phyloP scores from a whole-genome alignment of 2,797 vertebrate genomes.

The Gephyroberyx darwinii region DNA sequence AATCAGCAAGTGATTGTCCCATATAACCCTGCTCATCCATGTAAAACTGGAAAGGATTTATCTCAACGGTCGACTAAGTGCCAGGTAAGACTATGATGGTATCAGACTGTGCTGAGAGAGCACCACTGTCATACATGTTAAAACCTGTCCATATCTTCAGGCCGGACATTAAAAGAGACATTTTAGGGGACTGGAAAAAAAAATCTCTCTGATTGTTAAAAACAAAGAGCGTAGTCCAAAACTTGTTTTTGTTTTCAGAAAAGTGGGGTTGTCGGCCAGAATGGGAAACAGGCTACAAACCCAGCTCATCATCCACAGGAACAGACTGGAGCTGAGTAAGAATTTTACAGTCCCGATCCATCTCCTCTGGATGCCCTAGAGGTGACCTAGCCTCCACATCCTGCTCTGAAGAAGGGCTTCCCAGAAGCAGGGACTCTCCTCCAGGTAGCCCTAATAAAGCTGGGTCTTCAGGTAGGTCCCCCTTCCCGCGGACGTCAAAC shows the following conservation, averaged over 20 bases:
- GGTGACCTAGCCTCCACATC: conserved; percentile 73
- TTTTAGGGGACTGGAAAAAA: neutral
- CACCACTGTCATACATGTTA: conserved; percentile 4
- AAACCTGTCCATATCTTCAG: conserved; percentile 12
- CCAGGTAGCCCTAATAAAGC: conserved; percentile 83
- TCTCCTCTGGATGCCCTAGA: conserved; percentile 82
- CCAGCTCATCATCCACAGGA: conserved; percentile 88
- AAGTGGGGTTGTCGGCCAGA: neutral
- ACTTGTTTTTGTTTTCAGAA: conserved; percentile 28
- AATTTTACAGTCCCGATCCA: conserved; percentile 85
- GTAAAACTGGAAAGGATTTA: conserved; percentile 32
- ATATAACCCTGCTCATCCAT: neutral
- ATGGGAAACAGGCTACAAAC: conserved; percentile 70
- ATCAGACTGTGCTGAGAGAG: conserved; percentile 13
- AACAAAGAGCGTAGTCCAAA: conserved; percentile 14
- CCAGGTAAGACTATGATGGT: conserved; percentile 26
- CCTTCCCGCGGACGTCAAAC: conserved; percentile 86
- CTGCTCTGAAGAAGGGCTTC: conserved; percentile 79
- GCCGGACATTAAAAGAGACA: neutral
- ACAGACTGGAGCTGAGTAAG: conserved; percentile 92
- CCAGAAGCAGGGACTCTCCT: conserved; percentile 84
- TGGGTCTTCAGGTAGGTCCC: conserved; percentile 80
- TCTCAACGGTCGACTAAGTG: conserved; percentile 36
- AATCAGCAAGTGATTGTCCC: conserved; percentile 13
- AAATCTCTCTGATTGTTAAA: conserved; percentile 12